A percentile compares a stretch with the other conserved stretches of the same genome.
These are phyloP conservation scores for Caerostris extrusa DNA, from an alignment of 1,140 invertebrate genomes.

Conservation along the genomic window DNA sequence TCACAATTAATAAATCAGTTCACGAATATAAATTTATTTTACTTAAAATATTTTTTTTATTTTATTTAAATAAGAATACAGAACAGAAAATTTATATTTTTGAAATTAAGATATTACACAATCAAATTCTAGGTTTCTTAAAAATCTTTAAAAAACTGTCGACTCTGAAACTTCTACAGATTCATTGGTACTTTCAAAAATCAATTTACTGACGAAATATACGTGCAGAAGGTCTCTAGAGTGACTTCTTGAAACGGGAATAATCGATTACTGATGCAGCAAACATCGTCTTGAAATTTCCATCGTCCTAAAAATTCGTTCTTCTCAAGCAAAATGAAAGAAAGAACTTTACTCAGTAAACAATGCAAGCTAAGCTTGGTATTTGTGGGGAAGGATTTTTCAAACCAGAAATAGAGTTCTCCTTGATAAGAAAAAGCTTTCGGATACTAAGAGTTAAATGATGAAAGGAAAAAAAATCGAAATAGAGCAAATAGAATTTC, in stretches of 20 bases:
- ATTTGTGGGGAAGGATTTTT: neutral
- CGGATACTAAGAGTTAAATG: constrained; percentile 19
- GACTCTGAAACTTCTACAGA: neutral
- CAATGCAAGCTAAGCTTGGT: constrained; percentile 11
- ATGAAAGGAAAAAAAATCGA: neutral
- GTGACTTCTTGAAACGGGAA: neutral
- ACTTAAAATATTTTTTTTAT: no score
- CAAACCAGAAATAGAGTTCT: constrained; percentile 33
- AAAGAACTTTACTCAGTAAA: constrained; percentile 9
- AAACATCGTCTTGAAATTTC: neutral
- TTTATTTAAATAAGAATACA: no score
- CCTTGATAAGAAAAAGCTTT: constrained; percentile 4
- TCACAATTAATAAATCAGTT: no score
- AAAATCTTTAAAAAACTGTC: no score
- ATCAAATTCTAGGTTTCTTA: no score
- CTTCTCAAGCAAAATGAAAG: neutral
- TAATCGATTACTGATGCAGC: constrained; percentile 7
- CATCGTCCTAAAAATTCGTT: neutral
- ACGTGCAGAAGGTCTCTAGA: neutral
- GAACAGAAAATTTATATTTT: no score
- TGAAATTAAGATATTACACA: no score
- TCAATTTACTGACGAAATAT: neutral
- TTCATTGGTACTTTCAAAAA: constrained; percentile 1
- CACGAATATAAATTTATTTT: no score
- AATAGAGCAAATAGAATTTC: neutral